phyloP scores from a whole-genome alignment of 2,113 vertebrate genomes.

The Penelope pileata region DNA sequence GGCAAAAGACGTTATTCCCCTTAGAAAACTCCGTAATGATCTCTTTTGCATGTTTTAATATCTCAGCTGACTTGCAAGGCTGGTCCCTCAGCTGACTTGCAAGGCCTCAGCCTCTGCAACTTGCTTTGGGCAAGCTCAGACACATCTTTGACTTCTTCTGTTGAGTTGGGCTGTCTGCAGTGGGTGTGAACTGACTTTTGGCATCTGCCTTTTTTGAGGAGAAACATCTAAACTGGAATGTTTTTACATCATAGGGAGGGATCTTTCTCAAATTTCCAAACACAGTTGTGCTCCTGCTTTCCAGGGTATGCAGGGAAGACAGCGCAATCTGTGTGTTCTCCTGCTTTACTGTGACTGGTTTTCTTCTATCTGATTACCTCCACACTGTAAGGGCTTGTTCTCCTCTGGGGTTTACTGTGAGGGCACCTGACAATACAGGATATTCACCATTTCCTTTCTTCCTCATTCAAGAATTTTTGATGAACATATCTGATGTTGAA shows the following conservation, averaged over 20 bases:
- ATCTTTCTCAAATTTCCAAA: not conserved
- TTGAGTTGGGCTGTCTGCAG: not conserved
- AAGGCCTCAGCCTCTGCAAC: not conserved
- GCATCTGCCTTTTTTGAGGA: not conserved
- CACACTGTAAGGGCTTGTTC: not conserved
- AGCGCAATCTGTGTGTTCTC: not conserved
- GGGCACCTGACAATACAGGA: rapidly evolving
- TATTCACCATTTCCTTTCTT: not conserved
- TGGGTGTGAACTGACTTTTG: rapidly evolving
- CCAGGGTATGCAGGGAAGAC: not conserved
- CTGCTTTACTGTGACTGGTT: not conserved
- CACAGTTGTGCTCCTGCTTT: not conserved
- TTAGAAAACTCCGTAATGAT: too few relatives aligned
- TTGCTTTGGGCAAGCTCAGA: not conserved
- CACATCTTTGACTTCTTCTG: not conserved
- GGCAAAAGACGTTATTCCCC: not conserved
- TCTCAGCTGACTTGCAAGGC: not conserved
- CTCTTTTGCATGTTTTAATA: not conserved
- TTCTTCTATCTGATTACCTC: not conserved
- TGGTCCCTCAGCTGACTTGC: not conserved
- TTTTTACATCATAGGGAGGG: not conserved
- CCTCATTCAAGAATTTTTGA: not conserved
- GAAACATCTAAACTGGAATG: not conserved
- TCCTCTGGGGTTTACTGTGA: not conserved
- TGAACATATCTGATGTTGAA: not conserved